Base-by-base conservation (phyloP, 2,888 invertebrate species). In the Lysandra coridon region DNA sequence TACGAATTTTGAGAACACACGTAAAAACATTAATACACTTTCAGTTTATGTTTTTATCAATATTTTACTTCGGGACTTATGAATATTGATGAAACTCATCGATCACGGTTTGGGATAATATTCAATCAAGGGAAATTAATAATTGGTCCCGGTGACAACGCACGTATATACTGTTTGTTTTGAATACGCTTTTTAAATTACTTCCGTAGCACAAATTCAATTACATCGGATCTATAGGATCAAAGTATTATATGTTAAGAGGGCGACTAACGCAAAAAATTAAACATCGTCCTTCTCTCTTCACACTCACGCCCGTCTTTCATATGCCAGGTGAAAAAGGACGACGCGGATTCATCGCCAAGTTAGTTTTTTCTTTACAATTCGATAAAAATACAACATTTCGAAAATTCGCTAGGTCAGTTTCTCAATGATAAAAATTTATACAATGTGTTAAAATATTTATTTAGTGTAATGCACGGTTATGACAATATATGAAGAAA, bases 21-120 rank as follows among this genome's bases (percentile, higher is more conserved):
- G 23, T 4, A 30, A 64, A 62, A 30, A 64, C 12, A 64, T 64
- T 64, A 30, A 10, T 30, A 30, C 30, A 30, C 23, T 30, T 4
- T 30, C 74, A 10, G 40, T 74, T 74, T 74, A 74, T 74, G 23
- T 74, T 74, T 74, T 44, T 74, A 74, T 74, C 3, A 44, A n/a
- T 73, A 40, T 49, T 75, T 49, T 53, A 49, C 49, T 14, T 49
- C 49, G 75, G 23, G 17, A 75, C 75, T 44, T 23, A 74, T 49
- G 49, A 75, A 75, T 75, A 75, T 75, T 75, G 49, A 75, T 49
- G 74, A 74, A 69, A 74, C 74, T 44, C 74, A 44, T 74, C 74
- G 74, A 74, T 74, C 74, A 74, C 44, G n/a, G 44, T 75, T 37
- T 69, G 69, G 69, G 69, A 69, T 69, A 69, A 37, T 69, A 69